These are phyloP conservation scores for Watsonalla binaria DNA, from an alignment of 2,888 invertebrate species.

Conservation along the genomic window DNA sequence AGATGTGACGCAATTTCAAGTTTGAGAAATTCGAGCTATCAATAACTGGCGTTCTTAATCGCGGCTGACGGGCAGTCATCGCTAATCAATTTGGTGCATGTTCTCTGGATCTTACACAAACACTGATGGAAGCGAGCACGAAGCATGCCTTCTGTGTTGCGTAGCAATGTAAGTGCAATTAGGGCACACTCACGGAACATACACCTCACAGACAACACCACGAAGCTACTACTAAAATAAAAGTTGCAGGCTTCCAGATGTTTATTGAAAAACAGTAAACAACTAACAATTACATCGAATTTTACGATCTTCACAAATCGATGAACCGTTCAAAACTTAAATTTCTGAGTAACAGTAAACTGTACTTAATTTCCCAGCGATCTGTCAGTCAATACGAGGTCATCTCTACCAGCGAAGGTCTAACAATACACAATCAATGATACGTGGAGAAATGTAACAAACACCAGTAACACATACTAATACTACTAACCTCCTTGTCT, in stretches of 20 bases:
- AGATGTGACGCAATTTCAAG: constrained; percentile 38
- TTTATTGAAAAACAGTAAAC: constrained; percentile 20
- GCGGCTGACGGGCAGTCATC: constrained; percentile 41
- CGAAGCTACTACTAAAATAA: constrained; percentile 3
- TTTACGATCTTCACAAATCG: not conserved
- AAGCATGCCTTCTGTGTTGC: constrained; percentile 7
- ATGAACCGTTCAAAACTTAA: not conserved
- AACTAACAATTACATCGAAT: constrained; percentile 7
- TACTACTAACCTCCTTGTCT: constrained; percentile 43
- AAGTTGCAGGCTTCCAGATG: constrained; percentile 21
- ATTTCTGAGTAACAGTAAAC: constrained; percentile 7
- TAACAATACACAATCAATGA: constrained; percentile 32
- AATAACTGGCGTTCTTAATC: constrained; percentile 37
- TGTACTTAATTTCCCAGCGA: constrained; percentile 25
- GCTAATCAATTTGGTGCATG: constrained; percentile 39
- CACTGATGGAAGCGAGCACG: constrained; percentile 7
- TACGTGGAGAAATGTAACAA: constrained; percentile 31
- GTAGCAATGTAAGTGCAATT: constrained; percentile 21
- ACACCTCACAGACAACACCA: too few relatives aligned
- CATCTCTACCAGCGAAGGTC: constrained; percentile 43
- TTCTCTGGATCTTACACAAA: constrained; percentile 27
- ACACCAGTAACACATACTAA: constrained; percentile 30
- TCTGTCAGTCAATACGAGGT: constrained; percentile 23
- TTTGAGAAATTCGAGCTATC: constrained; percentile 43
- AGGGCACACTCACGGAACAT: not conserved